phyloP scores from a whole-genome alignment of 1,140 invertebrate species.

The Cepaea nemoralis region DNA sequence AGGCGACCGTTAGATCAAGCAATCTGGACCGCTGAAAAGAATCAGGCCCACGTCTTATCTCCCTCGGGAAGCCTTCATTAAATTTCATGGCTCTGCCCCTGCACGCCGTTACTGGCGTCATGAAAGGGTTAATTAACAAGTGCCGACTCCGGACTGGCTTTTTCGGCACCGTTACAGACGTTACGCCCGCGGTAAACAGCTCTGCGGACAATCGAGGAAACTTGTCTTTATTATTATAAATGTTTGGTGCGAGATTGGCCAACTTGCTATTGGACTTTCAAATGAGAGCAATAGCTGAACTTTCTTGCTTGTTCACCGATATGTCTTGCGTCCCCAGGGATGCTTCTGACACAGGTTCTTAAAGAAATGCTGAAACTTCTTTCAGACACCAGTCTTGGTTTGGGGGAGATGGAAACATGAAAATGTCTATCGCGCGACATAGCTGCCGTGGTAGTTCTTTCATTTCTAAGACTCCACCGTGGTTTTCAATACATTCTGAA shows the following conservation, averaged over 20 bases:
- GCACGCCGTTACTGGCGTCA: slow-evolving; percentile 4
- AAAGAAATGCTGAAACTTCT: not conserved
- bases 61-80: slow-evolving; percentile 31
- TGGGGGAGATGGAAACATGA: not conserved
- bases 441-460: not conserved
- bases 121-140: slow-evolving; percentile 40
- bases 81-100: slow-evolving; percentile 36
- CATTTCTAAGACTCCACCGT: slow-evolving; percentile 1
- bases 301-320: slow-evolving; percentile 31
- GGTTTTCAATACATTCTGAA: not conserved
- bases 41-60: not conserved
- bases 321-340: slow-evolving; percentile 22
- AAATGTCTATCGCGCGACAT: not conserved
- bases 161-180: slow-evolving; percentile 19
- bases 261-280: slow-evolving; percentile 38
- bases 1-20: not conserved
- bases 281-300: slow-evolving; percentile 37
- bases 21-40: slow-evolving; percentile 20
- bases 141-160: slow-evolving; percentile 9
- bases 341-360: not conserved
- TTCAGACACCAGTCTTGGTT: not conserved
- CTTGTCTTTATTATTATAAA: slow-evolving; percentile 40
- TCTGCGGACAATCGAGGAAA: slow-evolving; percentile 22
- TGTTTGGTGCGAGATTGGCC: slow-evolving; percentile 28
- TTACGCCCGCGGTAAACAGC: slow-evolving; percentile 32